phyloP scores from a whole-genome alignment of 1,140 invertebrate genomes.

The Apis mellifera region Amel_HAv3.1 CM009940.2:9532001-9532500 shows the following conservation, averaged over 20 bases:
- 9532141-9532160: no score
- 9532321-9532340: conserved; percentile 78
- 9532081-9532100: no score
- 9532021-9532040: no score
- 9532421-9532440: conserved; percentile 19
- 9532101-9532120: background rate
- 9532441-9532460: background rate
- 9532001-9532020: no score
- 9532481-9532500: background rate
- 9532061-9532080: no score
- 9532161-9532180: conserved; percentile 1
- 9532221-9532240: background rate
- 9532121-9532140: no score
- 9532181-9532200: conserved; percentile 3
- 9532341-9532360: conserved; percentile 81
- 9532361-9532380: conserved; percentile 77
- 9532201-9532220: conserved; percentile 52
- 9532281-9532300: conserved; percentile 77
- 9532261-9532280: conserved; percentile 68
- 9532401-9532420: conserved; percentile 37
- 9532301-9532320: conserved; percentile 76
- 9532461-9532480: background rate
- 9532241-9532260: conserved; percentile 55
- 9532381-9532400: conserved; percentile 52
- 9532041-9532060: background rate